phyloP scores from a whole-genome alignment of 2,113 vertebrate genomes.

The Terrapene triunguis region DNA sequence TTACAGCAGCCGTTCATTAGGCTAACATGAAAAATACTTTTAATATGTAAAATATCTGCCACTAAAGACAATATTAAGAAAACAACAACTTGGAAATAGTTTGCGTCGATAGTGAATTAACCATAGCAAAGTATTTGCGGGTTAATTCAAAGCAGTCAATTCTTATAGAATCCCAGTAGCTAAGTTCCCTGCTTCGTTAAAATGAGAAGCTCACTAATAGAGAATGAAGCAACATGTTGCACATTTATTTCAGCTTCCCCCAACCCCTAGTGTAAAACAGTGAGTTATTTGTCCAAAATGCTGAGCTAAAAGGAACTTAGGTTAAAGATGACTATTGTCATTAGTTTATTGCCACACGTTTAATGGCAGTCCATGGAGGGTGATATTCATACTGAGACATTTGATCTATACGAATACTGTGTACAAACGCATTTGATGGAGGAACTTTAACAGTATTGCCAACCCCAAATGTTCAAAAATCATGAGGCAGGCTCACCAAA shows the following conservation, averaged over 20 bases:
- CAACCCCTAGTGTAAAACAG: not conserved
- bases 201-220: not conserved
- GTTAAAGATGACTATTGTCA: not conserved
- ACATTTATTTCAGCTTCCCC: not conserved
- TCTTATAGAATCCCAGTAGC: not conserved
- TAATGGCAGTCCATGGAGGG: not conserved
- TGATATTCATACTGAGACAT: not conserved
- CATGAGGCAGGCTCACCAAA: not conserved
- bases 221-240: not conserved
- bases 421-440: not conserved
- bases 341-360: rapidly evolving
- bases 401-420: not conserved
- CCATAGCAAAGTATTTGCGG: not conserved
- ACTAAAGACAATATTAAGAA: slow-evolving; percentile 30
- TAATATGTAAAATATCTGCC: slow-evolving; percentile 17
- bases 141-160: slow-evolving; percentile 5
- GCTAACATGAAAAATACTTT: slow-evolving; percentile 57
- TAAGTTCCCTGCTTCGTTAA: not conserved
- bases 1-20: slow-evolving; percentile 68
- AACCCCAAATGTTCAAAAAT: not conserved
- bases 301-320: slow-evolving; percentile 30
- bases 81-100: not conserved
- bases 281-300: slow-evolving; percentile 40
- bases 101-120: not conserved
- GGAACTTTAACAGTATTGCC: not conserved